Evolutionary conservation across 2,888 invertebrate species (phyloP).

Genomic region (Mesochorus sp.): DNA sequence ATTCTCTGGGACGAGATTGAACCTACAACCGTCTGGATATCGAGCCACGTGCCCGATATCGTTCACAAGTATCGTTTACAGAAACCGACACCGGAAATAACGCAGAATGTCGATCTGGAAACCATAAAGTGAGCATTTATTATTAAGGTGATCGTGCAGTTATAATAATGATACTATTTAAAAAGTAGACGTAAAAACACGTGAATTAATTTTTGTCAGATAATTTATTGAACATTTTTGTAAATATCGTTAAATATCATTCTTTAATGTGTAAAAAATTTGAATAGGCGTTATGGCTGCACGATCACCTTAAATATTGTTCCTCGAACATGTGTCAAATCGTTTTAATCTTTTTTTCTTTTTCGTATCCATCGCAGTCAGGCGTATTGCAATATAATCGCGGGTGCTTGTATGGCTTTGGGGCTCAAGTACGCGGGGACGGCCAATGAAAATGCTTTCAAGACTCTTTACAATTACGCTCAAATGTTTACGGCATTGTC

Average conservation of each 20-base stretch:
- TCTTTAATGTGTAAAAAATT: too few relatives aligned
- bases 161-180: too few relatives aligned
- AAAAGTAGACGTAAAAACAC: too few relatives aligned
- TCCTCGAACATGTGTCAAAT: too few relatives aligned
- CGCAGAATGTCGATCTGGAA: constrained; percentile 91
- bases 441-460: constrained; percentile 91
- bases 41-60: constrained; percentile 89
- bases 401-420: constrained; percentile 96
- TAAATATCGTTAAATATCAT: too few relatives aligned
- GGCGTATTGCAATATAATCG: constrained; percentile 97
- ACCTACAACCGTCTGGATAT: constrained; percentile 92
- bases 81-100: constrained; percentile 86
- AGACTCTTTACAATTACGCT: constrained; percentile 89
- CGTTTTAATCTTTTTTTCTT: too few relatives aligned
- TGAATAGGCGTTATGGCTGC: too few relatives aligned
- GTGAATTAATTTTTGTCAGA: too few relatives aligned
- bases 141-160: too few relatives aligned
- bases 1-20: constrained; percentile 94
- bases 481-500: constrained; percentile 87
- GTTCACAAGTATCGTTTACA: constrained; percentile 91
- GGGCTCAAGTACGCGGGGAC: constrained; percentile 97
- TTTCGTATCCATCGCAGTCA: constrained; percentile 87
- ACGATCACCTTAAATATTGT: too few relatives aligned
- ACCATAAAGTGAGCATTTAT: constrained; percentile 95
- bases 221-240: too few relatives aligned